Conservation (phyloP, 2,888 invertebrate species). For the Brachycybe producta region DNA sequence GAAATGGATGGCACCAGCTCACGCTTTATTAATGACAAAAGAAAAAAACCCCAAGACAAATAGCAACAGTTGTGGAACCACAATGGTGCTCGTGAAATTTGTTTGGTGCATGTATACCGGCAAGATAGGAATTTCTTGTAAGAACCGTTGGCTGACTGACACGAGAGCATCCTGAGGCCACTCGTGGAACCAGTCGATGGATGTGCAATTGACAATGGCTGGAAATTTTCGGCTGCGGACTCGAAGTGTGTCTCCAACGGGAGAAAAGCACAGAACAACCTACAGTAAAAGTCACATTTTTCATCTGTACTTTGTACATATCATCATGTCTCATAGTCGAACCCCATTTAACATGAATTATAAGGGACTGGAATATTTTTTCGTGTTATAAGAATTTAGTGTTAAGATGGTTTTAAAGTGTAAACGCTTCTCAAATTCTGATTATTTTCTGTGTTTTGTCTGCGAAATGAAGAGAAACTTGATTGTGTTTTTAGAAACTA, state of each 20-base stretch:
- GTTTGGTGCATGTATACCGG: slow-evolving; percentile 58
- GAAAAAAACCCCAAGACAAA: slow-evolving; percentile 17
- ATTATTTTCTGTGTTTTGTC: too few relatives aligned
- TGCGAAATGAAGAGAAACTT: too few relatives aligned
- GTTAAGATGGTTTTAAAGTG: too few relatives aligned
- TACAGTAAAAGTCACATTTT: slow-evolving; percentile 43
- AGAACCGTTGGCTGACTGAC: slow-evolving; percentile 78
- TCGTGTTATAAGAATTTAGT: too few relatives aligned
- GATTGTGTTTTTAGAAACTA: too few relatives aligned
- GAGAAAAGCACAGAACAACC: slow-evolving; percentile 93
- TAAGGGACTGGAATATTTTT: too few relatives aligned
- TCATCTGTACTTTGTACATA: too few relatives aligned
- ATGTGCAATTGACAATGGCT: slow-evolving; percentile 85
- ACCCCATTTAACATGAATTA: too few relatives aligned
- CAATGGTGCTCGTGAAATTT: not conserved
- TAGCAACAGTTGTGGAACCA: not conserved
- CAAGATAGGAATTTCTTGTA: slow-evolving; percentile 63
- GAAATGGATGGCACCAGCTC: slow-evolving; percentile 69
- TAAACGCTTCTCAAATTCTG: too few relatives aligned
- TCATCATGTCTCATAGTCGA: too few relatives aligned
- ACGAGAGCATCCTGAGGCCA: slow-evolving; percentile 96
- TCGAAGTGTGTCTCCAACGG: slow-evolving; percentile 82
- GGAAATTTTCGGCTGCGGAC: slow-evolving; percentile 90
- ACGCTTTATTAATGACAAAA: slow-evolving; percentile 44
- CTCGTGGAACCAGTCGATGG: slow-evolving; percentile 96